Evolutionary conservation across 2,888 invertebrate species (phyloP), one percentile per base, ranked within the genome.

Genomic region (Sepiola atlantica): DNA sequence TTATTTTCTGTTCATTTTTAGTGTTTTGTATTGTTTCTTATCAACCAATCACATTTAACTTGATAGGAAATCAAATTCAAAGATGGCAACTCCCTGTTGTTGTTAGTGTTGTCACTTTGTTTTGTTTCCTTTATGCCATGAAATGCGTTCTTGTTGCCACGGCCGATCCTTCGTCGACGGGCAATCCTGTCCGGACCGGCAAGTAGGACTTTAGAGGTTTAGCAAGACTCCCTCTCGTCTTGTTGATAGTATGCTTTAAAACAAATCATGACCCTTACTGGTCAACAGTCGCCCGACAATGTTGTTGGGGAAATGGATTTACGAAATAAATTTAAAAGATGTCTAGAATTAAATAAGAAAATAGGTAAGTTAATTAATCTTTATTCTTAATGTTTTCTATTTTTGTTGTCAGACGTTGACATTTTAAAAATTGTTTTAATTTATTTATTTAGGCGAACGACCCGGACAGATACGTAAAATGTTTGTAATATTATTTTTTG

Each of bases 31-130:
- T 45, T 45, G 8, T 45, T 45, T 45, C 8, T 90, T 3, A 1
- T n/a, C 45, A 45, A 55, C 92, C 92, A 92, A 92, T 92, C 54
- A 92, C 16, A 92, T 24, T 45, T n/a, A 45, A 92, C 20, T 24
- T 92, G 12, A 92, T 24, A 45, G 54, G 92, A 55, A 92, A 92
- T n/a, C 54, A 92, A 92, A 92, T 92, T 92, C 92, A n/a, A 92
- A 92, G 92, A 92, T 92, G 92, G 92, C 55, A n/a, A 77, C 77
- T 77, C n/a, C 77, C 32, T 32, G 77, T 77, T 77, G 77, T 77
- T 77, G 77, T 32, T 16, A 77, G 16, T 77, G n/a, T 77, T 32
- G 61, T 61, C 61, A 28, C 28, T 18, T 77, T 77, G n/a, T n/a
- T n/a, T 77, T 77, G n/a, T 14, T 77, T 77, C 16, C 32, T 16